These are phyloP conservation scores for Eristalis pertinax DNA, from an alignment of 2,888 invertebrate genomes.

Conservation along the genomic window DNA sequence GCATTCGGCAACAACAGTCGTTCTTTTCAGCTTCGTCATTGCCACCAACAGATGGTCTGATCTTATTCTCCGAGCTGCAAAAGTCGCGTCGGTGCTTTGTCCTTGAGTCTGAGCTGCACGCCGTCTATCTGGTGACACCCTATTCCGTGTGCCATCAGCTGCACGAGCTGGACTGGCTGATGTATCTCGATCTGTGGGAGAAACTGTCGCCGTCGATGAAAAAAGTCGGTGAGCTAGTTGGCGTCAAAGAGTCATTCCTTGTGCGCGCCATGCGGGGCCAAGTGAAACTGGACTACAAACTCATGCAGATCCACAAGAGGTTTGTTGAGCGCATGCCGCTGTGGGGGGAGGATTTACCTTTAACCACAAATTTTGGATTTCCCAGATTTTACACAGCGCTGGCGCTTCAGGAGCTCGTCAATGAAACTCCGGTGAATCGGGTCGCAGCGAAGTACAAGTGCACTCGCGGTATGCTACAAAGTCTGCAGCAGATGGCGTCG, in stretches of 20 bases:
- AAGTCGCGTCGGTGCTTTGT: constrained; percentile 95
- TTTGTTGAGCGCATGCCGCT: constrained; percentile 74
- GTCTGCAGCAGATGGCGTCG: constrained; percentile 95
- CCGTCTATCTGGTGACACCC: constrained; percentile 97
- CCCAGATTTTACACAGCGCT: constrained; percentile 93
- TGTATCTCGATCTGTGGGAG: constrained; percentile 91
- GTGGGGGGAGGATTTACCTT: neutral
- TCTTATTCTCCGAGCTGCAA: constrained; percentile 93
- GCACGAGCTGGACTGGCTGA: constrained; percentile 91
- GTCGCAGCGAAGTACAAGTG: constrained; percentile 94
- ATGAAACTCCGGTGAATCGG: constrained; percentile 90
- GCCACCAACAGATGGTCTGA: constrained; percentile 95
- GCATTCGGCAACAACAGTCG: neutral
- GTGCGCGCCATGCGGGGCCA: constrained; percentile 88
- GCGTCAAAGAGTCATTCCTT: constrained; percentile 93
- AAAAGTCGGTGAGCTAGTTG: constrained; percentile 93
- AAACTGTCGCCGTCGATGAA: constrained; percentile 89
- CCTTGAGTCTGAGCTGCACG: constrained; percentile 95
- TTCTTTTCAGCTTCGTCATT: constrained; percentile 88
- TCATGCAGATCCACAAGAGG: constrained; percentile 86
- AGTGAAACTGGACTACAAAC: constrained; percentile 83
- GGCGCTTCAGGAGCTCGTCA: constrained; percentile 95
- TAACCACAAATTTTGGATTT: neutral
- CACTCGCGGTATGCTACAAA: constrained; percentile 94
- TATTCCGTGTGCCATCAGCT: constrained; percentile 91